Evolutionary conservation across 1,140 invertebrate genomes (phyloP).

Genomic region (Drosophila oshimai): DNA sequence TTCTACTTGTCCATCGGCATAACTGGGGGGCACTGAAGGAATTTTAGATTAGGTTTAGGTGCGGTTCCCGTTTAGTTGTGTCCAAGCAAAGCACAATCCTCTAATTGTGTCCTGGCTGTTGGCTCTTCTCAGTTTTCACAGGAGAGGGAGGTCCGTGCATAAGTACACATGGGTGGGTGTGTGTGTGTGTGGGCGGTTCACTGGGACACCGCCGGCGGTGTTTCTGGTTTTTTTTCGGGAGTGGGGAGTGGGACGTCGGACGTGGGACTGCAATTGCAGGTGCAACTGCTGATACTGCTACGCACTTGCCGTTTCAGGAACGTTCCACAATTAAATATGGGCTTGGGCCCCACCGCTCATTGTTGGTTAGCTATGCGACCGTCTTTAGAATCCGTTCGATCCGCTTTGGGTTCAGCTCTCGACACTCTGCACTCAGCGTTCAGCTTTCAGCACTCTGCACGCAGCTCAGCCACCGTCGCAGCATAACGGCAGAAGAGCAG

Average conservation of each 20-base stretch:
- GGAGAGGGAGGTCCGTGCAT: neutral
- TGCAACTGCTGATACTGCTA: neutral
- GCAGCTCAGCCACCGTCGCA: constrained; percentile 27
- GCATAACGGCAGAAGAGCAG: constrained; percentile 51
- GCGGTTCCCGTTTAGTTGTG: constrained; percentile 21
- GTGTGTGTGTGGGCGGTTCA: constrained; percentile 7
- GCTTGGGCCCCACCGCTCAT: neutral
- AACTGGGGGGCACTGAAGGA: constrained; percentile 28
- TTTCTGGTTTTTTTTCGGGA: neutral
- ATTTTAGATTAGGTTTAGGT: constrained; percentile 45
- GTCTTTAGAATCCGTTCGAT: constrained; percentile 67
- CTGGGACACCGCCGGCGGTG: constrained; percentile 8
- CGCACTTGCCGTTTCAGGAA: constrained; percentile 8
- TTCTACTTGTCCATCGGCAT: constrained; percentile 2
- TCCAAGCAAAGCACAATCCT: neutral
- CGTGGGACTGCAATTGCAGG: constrained; percentile 1
- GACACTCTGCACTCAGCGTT: constrained; percentile 10
- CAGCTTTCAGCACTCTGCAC: neutral
- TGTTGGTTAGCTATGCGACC: constrained; percentile 36
- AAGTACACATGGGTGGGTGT: neutral
- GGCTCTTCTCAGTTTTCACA: neutral
- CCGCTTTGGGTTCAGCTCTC: constrained; percentile 45
- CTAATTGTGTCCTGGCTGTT: neutral
- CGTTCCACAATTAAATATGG: constrained; percentile 14
- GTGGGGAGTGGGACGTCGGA: too few relatives aligned